These are phyloP conservation scores for Choristoneura rosaceana DNA, from an alignment of 2,888 invertebrate species.

Conservation along the genomic window DNA sequence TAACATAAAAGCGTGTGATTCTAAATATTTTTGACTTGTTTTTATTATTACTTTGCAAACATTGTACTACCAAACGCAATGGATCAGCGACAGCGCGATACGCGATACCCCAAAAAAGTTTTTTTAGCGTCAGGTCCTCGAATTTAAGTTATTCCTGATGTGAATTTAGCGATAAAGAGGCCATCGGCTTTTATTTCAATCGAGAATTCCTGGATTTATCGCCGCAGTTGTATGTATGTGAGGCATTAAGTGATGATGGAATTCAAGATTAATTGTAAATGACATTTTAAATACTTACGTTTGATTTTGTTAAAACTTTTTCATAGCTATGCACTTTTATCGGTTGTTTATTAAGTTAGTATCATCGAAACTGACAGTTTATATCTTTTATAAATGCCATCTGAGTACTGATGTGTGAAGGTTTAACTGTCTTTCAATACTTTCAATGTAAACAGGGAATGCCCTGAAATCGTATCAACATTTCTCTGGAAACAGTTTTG, in stretches of 20 bases:
- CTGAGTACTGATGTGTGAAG: too few species aligned
- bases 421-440: too few species aligned
- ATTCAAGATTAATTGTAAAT: not conserved
- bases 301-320: too few species aligned
- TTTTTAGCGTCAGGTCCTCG: not conserved
- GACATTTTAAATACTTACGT: too few species aligned
- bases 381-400: too few species aligned
- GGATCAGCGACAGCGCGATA: not conserved
- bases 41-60: conserved; percentile 5
- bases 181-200: conserved; percentile 26
- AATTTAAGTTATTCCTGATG: conserved; percentile 33
- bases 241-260: not conserved
- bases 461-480: not conserved
- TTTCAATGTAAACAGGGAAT: too few species aligned
- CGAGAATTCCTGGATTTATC: conserved; percentile 17
- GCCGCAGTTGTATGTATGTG: conserved; percentile 16
- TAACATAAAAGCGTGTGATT: too few species aligned
- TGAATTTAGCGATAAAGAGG: conserved; percentile 28
- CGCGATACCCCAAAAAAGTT: conserved; percentile 17
- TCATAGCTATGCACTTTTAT: too few species aligned
- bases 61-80: conserved; percentile 14
- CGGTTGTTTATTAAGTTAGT: too few species aligned
- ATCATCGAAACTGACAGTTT: too few species aligned
- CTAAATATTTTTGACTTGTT: not conserved
- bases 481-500: not conserved